Evolutionary conservation across 2,113 vertebrate genomes (phyloP).

Genomic region (Indri indri): DNA sequence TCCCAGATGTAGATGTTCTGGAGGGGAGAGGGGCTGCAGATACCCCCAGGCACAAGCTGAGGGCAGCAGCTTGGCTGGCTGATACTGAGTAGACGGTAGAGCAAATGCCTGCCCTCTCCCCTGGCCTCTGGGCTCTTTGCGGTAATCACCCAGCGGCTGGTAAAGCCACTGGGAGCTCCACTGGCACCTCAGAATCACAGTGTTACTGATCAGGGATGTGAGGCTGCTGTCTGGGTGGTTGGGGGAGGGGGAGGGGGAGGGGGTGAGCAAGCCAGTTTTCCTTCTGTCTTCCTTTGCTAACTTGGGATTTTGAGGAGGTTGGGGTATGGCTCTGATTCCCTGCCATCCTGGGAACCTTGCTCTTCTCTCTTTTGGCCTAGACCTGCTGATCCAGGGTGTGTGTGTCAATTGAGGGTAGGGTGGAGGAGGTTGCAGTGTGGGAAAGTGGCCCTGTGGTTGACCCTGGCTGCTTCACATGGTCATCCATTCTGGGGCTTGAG

Average conservation of each 20-base stretch:
- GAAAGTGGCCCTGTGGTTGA: neutral
- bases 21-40: slow-evolving; percentile 17
- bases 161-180: neutral
- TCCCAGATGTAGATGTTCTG: slow-evolving; percentile 37
- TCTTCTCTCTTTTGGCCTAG: neutral
- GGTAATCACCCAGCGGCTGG: slow-evolving; percentile 51
- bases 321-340: neutral
- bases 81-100: neutral
- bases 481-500: neutral
- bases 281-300: slow-evolving; percentile 66
- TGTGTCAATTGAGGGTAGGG: neutral
- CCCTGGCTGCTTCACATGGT: neutral
- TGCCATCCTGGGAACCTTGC: neutral
- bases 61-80: slow-evolving; percentile 34
- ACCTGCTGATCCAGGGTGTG: neutral
- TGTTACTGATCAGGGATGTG: slow-evolving; percentile 70
- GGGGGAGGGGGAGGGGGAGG: neutral
- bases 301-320: slow-evolving; percentile 39
- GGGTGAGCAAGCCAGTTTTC: slow-evolving; percentile 46
- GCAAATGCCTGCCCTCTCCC: neutral
- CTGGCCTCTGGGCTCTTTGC: slow-evolving; percentile 42
- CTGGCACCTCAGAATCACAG: slow-evolving; percentile 60
- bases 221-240: slow-evolving; percentile 42
- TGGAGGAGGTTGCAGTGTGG: neutral
- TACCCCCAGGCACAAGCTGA: neutral